Percentiles rank a stretch among this genome's conserved stretches.
Evolutionary conservation across 2,113 vertebrate species (phyloP).

Genomic region (Silurus glanis): DNA sequence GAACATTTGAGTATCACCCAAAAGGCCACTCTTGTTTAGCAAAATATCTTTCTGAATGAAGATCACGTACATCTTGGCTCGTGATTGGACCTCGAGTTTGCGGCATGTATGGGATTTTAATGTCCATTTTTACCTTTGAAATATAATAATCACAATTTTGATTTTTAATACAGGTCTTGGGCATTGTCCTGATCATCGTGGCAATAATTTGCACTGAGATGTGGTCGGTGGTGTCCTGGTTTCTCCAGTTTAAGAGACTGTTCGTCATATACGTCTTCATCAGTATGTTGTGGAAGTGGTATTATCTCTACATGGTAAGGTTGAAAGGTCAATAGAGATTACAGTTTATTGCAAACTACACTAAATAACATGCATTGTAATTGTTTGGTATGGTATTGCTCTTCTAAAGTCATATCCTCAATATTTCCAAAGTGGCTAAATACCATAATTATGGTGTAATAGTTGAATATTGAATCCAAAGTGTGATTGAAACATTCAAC

Average conservation of each 20-base stretch:
- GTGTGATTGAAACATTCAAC: neutral
- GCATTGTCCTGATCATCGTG: constrained; percentile 70
- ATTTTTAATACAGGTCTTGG: constrained; percentile 68
- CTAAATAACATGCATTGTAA: neutral
- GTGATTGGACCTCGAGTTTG: no score
- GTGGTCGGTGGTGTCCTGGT: constrained; percentile 81
- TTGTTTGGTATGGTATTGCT: neutral
- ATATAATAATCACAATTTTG: neutral
- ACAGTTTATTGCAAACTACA: neutral
- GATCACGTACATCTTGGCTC: no score
- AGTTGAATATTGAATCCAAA: neutral
- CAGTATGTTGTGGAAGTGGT: constrained; percentile 93
- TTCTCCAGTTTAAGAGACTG: constrained; percentile 79
- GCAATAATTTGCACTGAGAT: constrained; percentile 78
- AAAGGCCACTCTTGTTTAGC: no score
- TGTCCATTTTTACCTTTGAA: neutral
- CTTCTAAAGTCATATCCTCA: neutral
- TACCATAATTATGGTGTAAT: no score
- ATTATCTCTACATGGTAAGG: constrained; percentile 91
- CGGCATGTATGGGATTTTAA: neutral
- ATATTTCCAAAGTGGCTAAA: neutral
- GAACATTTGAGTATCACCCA: no score
- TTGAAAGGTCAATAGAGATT: neutral
- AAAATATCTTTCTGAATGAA: no score
- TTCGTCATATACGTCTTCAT: constrained; percentile 80